Evolutionary conservation across 2,797 vertebrate species (phyloP).

Genomic region (Megaceryle alcyon): DNA sequence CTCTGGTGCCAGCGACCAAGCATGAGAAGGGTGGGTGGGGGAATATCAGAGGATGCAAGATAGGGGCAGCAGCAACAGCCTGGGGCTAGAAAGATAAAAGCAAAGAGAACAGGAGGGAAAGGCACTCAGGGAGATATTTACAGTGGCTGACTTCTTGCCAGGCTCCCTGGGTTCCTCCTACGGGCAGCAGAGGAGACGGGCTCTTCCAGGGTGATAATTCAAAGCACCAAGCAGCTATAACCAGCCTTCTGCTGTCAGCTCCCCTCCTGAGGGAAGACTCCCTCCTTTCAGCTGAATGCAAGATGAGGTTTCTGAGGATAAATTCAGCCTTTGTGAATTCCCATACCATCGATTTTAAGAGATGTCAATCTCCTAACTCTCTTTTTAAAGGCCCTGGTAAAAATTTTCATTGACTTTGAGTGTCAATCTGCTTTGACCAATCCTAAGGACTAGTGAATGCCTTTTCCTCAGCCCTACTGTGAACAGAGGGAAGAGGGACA

Average conservation of each 20-base stretch:
- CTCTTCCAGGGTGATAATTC: not conserved
- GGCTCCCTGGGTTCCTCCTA: not conserved
- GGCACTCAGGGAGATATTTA: not conserved
- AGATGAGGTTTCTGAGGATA: slow-evolving; percentile 22
- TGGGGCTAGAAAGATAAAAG: not conserved
- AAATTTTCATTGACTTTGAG: not conserved
- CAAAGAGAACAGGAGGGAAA: not conserved
- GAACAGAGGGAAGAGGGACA: not conserved
- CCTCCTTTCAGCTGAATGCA: slow-evolving; percentile 5
- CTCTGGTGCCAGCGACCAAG: not conserved
- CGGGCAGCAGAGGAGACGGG: not conserved
- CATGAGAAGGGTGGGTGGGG: not conserved
- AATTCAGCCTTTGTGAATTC: not conserved
- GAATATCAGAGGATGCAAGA: not conserved
- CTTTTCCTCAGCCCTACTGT: not conserved
- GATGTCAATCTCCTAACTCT: not conserved
- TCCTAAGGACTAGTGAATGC: not conserved
- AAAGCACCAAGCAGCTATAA: slow-evolving; percentile 26
- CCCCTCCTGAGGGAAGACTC: slow-evolving; percentile 9
- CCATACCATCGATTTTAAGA: not conserved
- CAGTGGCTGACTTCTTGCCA: not conserved
- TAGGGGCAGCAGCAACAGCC: not conserved
- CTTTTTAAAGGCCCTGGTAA: not conserved
- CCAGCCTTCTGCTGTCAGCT: slow-evolving; percentile 18
- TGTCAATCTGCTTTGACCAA: not conserved